Conservation (phyloP, 2,113 vertebrate genomes). For the Campylomormyrus numenius region DNA sequence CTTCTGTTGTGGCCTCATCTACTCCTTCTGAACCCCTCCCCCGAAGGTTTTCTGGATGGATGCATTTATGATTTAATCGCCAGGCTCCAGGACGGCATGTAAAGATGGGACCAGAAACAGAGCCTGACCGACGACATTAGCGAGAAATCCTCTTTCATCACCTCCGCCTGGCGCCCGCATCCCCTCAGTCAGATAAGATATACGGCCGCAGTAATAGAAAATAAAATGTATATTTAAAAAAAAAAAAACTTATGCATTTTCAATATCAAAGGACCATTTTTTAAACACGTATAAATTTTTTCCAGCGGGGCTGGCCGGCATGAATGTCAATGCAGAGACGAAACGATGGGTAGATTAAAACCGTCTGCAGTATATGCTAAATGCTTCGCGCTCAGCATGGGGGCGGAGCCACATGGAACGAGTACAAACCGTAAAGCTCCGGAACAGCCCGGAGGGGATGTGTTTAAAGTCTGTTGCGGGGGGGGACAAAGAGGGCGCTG, state of each 20-base stretch:
- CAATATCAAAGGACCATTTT: neutral
- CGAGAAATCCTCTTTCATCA: neutral
- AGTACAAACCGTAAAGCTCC: constrained; percentile 34
- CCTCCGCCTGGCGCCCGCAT: neutral
- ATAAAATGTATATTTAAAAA: neutral
- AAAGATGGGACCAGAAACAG: neutral
- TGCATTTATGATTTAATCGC: neutral
- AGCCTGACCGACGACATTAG: neutral
- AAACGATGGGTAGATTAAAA: neutral
- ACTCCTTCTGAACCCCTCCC: neutral
- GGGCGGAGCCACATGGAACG: neutral
- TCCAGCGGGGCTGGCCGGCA: neutral
- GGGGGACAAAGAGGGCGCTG: neutral
- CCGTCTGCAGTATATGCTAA: neutral
- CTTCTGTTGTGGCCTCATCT: neutral
- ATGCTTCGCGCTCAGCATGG: neutral
- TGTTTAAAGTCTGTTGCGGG: constrained; percentile 27
- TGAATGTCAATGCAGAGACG: neutral
- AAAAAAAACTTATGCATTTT: neutral
- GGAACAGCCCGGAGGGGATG: constrained; percentile 18
- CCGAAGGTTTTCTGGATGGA: neutral
- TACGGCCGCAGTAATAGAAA: neutral
- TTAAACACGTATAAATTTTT: neutral
- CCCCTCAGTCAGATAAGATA: neutral
- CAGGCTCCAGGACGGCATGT: neutral